Percentiles rank a stretch among this genome's conserved stretches.
phyloP scores from a whole-genome alignment of 2,113 vertebrate species.

The Ceuthmochares aereus region DNA sequence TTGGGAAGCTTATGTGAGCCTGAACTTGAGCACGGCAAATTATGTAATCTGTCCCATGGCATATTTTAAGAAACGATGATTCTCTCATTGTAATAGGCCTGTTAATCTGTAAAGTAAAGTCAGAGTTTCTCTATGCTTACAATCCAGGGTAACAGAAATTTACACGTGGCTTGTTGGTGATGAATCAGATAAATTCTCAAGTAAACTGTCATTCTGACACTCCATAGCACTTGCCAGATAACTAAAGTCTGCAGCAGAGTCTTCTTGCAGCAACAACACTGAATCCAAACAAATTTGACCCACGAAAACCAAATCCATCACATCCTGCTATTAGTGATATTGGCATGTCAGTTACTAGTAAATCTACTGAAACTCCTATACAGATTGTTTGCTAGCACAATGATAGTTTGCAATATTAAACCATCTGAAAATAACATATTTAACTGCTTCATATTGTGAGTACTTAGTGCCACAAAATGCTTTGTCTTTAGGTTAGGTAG shows the following conservation, averaged over 20 bases:
- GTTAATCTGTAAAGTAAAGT: neutral
- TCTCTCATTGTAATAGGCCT: neutral
- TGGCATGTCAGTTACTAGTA: neutral
- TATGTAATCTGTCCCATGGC: neutral
- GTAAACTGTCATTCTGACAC: neutral
- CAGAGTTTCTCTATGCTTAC: neutral
- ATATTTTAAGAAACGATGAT: neutral
- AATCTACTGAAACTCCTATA: neutral
- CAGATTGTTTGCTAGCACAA: neutral
- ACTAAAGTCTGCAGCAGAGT: neutral
- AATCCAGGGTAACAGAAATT: neutral
- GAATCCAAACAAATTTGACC: neutral
- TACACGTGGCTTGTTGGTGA: neutral
- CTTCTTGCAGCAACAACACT: neutral
- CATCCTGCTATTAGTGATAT: neutral
- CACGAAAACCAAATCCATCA: neutral
- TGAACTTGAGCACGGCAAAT: rapidly evolving
- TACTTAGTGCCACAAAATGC: neutral
- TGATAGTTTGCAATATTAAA: neutral
- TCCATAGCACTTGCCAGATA: neutral
- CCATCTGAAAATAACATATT: neutral
- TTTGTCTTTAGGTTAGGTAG: neutral
- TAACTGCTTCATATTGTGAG: neutral
- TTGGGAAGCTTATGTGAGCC: neutral
- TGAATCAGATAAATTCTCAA: neutral